A percentile compares a stretch with the other conserved stretches of the same genome.
Evolutionary conservation across 2,888 invertebrate species (phyloP).

Genomic region (Gari tellinella): DNA sequence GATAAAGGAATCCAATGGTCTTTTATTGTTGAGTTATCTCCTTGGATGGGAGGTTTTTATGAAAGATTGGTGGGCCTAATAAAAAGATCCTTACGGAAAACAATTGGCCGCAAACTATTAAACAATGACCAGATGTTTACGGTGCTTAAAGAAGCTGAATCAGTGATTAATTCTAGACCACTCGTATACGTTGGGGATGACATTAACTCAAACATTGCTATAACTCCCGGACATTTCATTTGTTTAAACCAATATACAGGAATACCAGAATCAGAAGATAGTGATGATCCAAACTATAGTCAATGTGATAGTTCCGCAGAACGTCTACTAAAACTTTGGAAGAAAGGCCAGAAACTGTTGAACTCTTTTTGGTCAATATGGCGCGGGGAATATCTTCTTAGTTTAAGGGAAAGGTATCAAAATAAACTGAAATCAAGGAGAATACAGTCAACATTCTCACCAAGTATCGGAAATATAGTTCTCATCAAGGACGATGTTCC

Average conservation of each 20-base stretch:
- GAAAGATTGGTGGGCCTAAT: conserved; percentile 40
- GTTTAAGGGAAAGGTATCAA: conserved; percentile 31
- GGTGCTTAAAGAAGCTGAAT: conserved; percentile 35
- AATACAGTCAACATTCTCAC: conserved; percentile 16
- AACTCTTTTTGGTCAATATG: conserved; percentile 42
- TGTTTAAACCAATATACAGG: conserved; percentile 27
- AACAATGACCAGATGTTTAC: conserved; percentile 26
- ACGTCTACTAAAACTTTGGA: conserved; percentile 21
- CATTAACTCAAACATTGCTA: conserved; percentile 29
- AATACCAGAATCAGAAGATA: conserved; percentile 13
- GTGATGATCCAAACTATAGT: conserved; percentile 18
- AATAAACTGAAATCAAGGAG: conserved; percentile 22
- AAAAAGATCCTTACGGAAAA: conserved; percentile 35
- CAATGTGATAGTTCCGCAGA: conserved; percentile 15
- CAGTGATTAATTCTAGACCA: conserved; percentile 32
- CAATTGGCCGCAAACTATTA: conserved; percentile 20
- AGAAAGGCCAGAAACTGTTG: conserved; percentile 34
- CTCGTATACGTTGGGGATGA: conserved; percentile 43
- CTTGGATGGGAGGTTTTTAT: conserved; percentile 46
- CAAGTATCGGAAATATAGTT: conserved; percentile 32
- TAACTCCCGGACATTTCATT: conserved; percentile 35
- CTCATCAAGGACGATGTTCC: conserved; percentile 17
- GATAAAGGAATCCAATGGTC: conserved; percentile 24
- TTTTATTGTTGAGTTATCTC: conserved; percentile 37
- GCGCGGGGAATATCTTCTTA: conserved; percentile 41